Evolutionary conservation across 2,888 invertebrate species (phyloP), one percentile per base, ranked within the genome.

Genomic region (Tetranychus piercei): DNA sequence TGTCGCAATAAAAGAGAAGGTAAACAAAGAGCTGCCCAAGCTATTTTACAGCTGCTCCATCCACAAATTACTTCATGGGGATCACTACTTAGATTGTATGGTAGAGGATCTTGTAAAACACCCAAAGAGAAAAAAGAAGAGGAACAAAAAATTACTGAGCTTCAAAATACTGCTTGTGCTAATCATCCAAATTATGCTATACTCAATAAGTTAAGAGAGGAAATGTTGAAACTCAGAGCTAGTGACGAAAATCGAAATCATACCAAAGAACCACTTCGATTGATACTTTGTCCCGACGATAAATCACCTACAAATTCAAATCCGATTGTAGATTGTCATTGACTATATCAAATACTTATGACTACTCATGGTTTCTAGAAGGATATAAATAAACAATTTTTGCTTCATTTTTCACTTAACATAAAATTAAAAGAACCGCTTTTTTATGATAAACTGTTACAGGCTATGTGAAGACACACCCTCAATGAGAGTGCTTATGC

Each of bases 1-100:
- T 94, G 95, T 82, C 90, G 91, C 82, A 97, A 96, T 84, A 97
- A 97, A 83, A 88, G 92, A 80, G 93, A 93, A 78, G 97, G 96
- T 7, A 96, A 96, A 82, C 97, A 99, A 82, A 85, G 90, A 79
- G 97, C 97, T 22, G 91, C 96, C 6, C 97, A 99, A 83, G 88
- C 90, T 9, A 93, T 97, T 79, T 84, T 97, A 71, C 90, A 91
- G 86, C 89, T 89, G 80, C 85, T 99, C 44, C 97, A 97, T 85
- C 96, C 97, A 0, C 92, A 95, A 82, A 90, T 97, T 74, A 88
- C 87, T 44, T 92, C 90, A 1, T 96, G 96, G 94, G 96, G 96
- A 74, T 93, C 95, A 0, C 85, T 97, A 71, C 84, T 97, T 11
- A 88, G 95, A 18, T 86, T 97, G 55, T 97, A 97, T 83, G 95